Evolutionary conservation across 2,888 invertebrate species (phyloP), one percentile per base, ranked within the genome.

Genomic region (Temnothorax rugatulus): DNA sequence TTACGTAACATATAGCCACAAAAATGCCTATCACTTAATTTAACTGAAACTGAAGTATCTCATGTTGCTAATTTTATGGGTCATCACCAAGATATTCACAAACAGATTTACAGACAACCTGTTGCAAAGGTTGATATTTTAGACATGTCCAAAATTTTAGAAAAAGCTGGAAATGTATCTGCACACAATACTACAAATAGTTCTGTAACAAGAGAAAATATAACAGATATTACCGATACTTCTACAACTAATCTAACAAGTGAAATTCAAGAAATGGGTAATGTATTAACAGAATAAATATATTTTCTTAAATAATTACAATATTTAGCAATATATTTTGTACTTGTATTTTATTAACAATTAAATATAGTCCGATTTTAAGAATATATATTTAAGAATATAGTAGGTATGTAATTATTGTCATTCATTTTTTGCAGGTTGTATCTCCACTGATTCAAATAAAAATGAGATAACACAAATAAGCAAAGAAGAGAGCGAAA

Each of bases 1-100:
- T 52, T 69, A 52, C 34, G 69, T 52, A 69, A 52, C 18, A 69
- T 34, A 52, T 69, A 2, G 69, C 69, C n/a, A 69, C 69, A n/a
- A 34, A 69, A 50, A 69, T 69, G 69, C 18, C 15, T 8, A 52
- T 34, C 34, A 7, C 34, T 34, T 34, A 9, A 69, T 69, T 69
- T 69, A 52, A 1, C 29, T 13, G 50, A 69, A 7, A 69, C 15
- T 34, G 50, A 69, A 34, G 11, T 52, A 0, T 29, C 50, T 50
- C 69, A 18, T n/a, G 18, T 69, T 69, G 50, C 69, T 52, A 13
- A 69, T 34, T 69, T 69, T 69, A 69, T 69, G 50, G 69, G 50
- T 52, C 69, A 69, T n/a, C 69, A 69, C 15, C 4, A 52, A n/a
- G 18, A 69, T 52, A 38, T 69, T 5, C 69, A 52, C 3, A 69